Conservation (phyloP, 1,140 invertebrate species). For the Zophobas atratus region DNA sequence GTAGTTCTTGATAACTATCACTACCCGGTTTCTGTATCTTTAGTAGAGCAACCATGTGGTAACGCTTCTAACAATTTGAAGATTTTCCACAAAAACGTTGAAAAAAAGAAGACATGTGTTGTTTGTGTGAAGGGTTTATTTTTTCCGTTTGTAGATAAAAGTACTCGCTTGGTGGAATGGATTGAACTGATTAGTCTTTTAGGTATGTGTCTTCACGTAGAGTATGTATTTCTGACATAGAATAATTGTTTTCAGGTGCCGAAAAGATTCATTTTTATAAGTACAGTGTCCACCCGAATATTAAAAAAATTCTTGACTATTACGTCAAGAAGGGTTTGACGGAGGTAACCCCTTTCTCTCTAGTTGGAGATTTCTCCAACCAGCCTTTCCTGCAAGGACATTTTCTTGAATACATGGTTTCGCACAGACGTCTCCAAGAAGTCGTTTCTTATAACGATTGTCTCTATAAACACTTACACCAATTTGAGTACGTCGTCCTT, state of each 20-base stretch:
- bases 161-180: constrained; percentile 91
- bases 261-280: constrained; percentile 94
- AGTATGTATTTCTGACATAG: not conserved
- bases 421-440: constrained; percentile 93
- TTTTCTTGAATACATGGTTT: constrained; percentile 89
- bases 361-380: constrained; percentile 93
- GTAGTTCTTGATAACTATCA: constrained; percentile 78
- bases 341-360: constrained; percentile 86
- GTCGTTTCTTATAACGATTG: constrained; percentile 97
- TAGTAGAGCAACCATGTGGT: constrained; percentile 88
- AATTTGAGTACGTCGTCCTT: constrained; percentile 90
- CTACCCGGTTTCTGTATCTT: constrained; percentile 81
- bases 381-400: constrained; percentile 87
- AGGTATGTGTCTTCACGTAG: not conserved
- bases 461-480: constrained; percentile 91
- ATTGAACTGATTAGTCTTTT: constrained; percentile 88
- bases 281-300: constrained; percentile 90
- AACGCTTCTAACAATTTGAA: constrained; percentile 86
- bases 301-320: constrained; percentile 88
- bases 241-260: constrained; percentile 74
- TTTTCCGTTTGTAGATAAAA: constrained; percentile 90
- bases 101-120: constrained; percentile 84
- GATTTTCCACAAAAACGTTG: constrained; percentile 83
- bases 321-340: constrained; percentile 77
- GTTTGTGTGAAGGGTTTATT: constrained; percentile 95